These are phyloP conservation scores for Catharus minimus DNA, from an alignment of 2,113 vertebrate genomes.

Conservation along the genomic window DNA sequence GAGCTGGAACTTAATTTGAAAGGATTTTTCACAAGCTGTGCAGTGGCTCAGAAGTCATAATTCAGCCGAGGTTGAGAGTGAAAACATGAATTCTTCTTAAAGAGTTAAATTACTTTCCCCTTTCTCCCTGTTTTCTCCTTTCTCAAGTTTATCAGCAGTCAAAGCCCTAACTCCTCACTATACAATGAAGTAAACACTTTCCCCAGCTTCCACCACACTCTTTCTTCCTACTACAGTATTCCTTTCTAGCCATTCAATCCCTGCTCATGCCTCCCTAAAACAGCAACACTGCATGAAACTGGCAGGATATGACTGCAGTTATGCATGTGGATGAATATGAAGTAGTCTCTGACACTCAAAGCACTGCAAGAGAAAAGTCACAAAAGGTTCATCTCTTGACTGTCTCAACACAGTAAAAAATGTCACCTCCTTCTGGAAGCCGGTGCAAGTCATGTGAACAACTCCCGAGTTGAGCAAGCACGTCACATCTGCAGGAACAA, in stretches of 20 bases:
- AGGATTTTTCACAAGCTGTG: background rate
- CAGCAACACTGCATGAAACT: background rate
- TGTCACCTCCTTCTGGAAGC: conserved; percentile 94
- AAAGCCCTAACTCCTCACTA: background rate
- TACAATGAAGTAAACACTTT: background rate
- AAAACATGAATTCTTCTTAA: background rate
- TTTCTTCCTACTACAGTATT: background rate
- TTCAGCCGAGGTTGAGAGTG: background rate
- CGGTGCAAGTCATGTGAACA: conserved; percentile 85
- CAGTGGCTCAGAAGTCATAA: background rate
- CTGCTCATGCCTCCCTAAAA: fast-evolving
- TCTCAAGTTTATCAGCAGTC: background rate
- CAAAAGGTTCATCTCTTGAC: background rate
- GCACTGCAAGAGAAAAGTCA: background rate
- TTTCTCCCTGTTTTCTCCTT: background rate
- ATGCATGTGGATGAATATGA: background rate
- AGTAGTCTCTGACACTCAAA: background rate
- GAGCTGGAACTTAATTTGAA: background rate
- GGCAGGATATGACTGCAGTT: background rate
- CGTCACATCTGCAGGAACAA: conserved; percentile 81
- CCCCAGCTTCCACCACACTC: background rate
- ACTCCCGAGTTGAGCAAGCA: conserved; percentile 90
- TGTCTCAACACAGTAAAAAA: background rate
- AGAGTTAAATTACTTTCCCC: background rate
- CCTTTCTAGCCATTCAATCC: background rate